Evolutionary conservation across 2,113 vertebrate species (phyloP).

Genomic region (Jacana jacana): DNA sequence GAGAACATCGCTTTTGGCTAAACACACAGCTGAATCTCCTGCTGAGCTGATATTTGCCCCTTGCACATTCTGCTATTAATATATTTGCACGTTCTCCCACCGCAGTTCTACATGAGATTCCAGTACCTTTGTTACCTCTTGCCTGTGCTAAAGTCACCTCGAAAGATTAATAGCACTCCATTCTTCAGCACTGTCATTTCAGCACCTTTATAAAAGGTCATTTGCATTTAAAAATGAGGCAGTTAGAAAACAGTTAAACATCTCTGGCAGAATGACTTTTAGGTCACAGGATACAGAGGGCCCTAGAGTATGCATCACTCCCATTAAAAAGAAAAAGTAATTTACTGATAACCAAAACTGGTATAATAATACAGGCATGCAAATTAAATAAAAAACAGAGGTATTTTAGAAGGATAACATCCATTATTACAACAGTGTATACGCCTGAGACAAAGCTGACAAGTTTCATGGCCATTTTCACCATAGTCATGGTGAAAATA

Average conservation of each 20-base stretch:
- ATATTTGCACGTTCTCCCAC: background rate
- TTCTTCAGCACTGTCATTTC: constrained; percentile 48
- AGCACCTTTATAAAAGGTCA: constrained; percentile 39
- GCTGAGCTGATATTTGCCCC: background rate
- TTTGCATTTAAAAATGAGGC: background rate
- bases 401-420: background rate
- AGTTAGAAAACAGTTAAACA: constrained; percentile 31
- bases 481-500: constrained; percentile 25
- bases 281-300: background rate
- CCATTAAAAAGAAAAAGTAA: background rate
- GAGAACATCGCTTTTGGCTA: background rate
- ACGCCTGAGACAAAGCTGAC: background rate
- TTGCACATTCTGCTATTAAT: background rate
- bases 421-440: background rate
- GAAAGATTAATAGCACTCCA: constrained; percentile 3
- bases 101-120: background rate
- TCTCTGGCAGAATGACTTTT: constrained; percentile 36
- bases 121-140: background rate
- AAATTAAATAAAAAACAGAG: constrained; percentile 1
- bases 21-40: background rate
- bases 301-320: background rate
- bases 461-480: constrained; percentile 21
- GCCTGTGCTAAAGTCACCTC: background rate
- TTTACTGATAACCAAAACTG: background rate
- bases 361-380: background rate